Conservation (phyloP, 2,888 invertebrate species). For the Lasioglossum marginatum region DNA sequence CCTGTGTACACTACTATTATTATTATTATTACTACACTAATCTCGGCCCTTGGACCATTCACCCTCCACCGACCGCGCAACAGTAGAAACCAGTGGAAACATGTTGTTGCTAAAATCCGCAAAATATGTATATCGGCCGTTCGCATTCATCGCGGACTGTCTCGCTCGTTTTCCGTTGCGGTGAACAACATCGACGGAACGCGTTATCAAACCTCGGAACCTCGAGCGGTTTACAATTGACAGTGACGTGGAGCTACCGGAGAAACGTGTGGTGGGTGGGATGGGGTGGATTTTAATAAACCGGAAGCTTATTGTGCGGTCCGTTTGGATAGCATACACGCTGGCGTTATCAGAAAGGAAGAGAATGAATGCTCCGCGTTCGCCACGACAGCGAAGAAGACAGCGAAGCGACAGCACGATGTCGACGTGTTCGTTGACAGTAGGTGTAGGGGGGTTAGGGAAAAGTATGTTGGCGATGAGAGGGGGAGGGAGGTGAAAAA, state of each 20-base stretch:
- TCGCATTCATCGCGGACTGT: not conserved
- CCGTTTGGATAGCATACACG: constrained; percentile 43
- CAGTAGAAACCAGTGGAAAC: not conserved
- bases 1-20: not conserved
- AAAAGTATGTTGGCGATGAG: constrained; percentile 13
- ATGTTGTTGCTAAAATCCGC: not conserved
- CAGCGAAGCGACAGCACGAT: constrained; percentile 32
- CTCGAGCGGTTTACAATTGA: constrained; percentile 42
- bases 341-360: constrained; percentile 37
- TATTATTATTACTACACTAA: no score
- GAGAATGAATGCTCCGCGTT: constrained; percentile 40
- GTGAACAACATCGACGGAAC: constrained; percentile 3
- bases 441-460: not conserved
- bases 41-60: not conserved
- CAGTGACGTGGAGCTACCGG: constrained; percentile 46
- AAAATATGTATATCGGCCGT: not conserved
- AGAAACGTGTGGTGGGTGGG: constrained; percentile 15
- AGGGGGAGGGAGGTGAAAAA: constrained; percentile 19
- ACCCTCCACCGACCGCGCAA: not conserved
- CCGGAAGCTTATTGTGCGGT: constrained; percentile 71
- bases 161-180: not conserved
- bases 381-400: constrained; percentile 46
- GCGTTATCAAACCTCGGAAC: constrained; percentile 5
- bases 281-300: constrained; percentile 70
- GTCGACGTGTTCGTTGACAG: not conserved